phyloP scores from a whole-genome alignment of 2,888 invertebrate species.

The Yponomeuta cagnagella region DNA sequence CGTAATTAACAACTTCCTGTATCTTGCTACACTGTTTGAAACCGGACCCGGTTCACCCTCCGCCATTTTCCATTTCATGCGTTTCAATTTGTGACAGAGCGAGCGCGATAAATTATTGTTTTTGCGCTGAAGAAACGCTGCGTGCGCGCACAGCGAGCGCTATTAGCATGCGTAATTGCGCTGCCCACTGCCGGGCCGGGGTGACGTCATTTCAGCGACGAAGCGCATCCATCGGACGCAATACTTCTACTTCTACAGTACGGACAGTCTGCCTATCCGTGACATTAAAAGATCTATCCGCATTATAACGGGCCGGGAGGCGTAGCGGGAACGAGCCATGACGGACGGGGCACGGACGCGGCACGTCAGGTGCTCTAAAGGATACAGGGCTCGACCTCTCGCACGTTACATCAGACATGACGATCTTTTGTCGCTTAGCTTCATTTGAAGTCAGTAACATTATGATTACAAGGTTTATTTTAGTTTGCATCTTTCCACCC shows the following conservation, averaged over 20 bases:
- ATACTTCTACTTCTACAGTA: not conserved
- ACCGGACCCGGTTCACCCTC: not conserved
- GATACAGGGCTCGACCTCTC: too few relatives aligned
- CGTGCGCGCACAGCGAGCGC: conserved; percentile 14
- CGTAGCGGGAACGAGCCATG: too few relatives aligned
- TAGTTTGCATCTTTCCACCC: too few relatives aligned
- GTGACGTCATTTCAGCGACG: not conserved
- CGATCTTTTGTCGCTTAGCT: too few relatives aligned
- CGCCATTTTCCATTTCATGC: conserved; percentile 11
- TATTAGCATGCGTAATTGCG: conserved; percentile 24
- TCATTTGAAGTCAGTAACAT: too few relatives aligned
- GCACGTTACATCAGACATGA: too few relatives aligned
- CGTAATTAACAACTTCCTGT: not conserved
- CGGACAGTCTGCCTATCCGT: too few relatives aligned
- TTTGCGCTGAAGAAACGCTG: conserved; percentile 21
- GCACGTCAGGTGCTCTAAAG: too few relatives aligned
- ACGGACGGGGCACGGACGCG: too few relatives aligned
- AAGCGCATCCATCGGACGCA: not conserved
- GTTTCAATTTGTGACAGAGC: conserved; percentile 20
- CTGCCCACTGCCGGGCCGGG: not conserved
- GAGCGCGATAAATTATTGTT: conserved; percentile 33
- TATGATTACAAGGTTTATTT: too few relatives aligned
- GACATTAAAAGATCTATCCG: too few relatives aligned
- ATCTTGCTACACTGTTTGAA: not conserved
- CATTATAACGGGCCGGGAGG: too few relatives aligned